A percentile compares a stretch with the other conserved stretches of the same genome.
These are phyloP conservation scores for Myrmecobius fasciatus DNA, from an alignment of 2,113 vertebrate species.

Conservation along the genomic window DNA sequence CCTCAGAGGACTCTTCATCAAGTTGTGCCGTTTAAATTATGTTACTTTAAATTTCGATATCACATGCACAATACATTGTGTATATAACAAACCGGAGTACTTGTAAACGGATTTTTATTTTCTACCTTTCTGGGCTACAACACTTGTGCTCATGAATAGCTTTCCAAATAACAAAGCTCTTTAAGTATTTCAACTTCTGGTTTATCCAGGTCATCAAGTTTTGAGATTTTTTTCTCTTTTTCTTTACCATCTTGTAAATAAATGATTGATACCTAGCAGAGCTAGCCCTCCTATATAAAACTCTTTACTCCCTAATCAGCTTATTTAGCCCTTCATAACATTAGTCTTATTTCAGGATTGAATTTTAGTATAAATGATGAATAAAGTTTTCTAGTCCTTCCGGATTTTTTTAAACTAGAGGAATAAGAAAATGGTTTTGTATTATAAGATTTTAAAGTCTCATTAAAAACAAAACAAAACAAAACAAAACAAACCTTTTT, in stretches of 20 bases:
- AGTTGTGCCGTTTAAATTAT: constrained; percentile 79
- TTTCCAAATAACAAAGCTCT: constrained; percentile 65
- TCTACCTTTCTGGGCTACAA: constrained; percentile 59
- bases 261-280: constrained; percentile 33
- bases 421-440: background rate
- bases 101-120: constrained; percentile 74
- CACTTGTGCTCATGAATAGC: constrained; percentile 48
- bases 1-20: constrained; percentile 84
- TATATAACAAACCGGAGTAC: constrained; percentile 76
- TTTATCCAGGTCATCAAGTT: constrained; percentile 45
- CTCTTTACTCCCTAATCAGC: background rate
- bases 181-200: constrained; percentile 51
- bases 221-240: background rate
- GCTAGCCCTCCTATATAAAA: background rate
- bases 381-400: background rate
- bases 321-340: constrained; percentile 38
- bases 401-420: background rate
- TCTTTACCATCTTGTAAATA: constrained; percentile 1
- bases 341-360: constrained; percentile 21
- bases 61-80: constrained; percentile 78
- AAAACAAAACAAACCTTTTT: background rate
- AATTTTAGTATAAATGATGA: constrained; percentile 23
- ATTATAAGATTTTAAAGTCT: background rate
- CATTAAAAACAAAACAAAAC: background rate
- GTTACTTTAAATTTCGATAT: constrained; percentile 83